Conservation (phyloP, 2,113 vertebrate genomes). For the Clarias magur region DNA sequence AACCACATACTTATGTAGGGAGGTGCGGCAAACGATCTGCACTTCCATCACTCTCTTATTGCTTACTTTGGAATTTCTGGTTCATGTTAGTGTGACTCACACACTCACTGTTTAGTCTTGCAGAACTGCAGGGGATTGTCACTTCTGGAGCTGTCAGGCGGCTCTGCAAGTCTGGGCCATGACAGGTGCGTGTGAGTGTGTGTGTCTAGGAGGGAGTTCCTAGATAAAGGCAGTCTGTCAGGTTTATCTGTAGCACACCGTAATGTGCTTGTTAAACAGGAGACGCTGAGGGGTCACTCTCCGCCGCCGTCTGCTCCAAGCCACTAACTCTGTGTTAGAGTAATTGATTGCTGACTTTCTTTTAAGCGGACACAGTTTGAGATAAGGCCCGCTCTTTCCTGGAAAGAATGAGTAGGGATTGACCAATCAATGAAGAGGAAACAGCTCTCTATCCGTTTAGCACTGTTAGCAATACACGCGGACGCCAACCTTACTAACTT, state of each 20-base stretch:
- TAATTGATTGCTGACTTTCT: constrained; percentile 37
- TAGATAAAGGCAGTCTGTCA: constrained; percentile 35
- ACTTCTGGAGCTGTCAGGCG: constrained; percentile 22
- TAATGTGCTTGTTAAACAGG: constrained; percentile 30
- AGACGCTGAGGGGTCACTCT: constrained; percentile 5
- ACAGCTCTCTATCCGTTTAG: constrained; percentile 4
- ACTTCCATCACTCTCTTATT: neutral
- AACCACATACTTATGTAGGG: constrained; percentile 30
- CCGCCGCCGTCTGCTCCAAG: neutral
- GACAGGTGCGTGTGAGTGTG: constrained; percentile 27
- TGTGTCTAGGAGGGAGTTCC: constrained; percentile 27
- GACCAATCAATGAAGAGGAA: neutral
- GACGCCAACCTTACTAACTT: neutral
- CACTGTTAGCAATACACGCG: neutral
- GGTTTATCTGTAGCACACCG: constrained; percentile 23
- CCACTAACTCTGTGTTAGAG: constrained; percentile 13
- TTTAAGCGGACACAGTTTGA: constrained; percentile 4
- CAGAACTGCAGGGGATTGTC: constrained; percentile 46
- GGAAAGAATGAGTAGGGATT: neutral
- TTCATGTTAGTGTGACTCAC: constrained; percentile 32
- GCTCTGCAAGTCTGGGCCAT: constrained; percentile 28
- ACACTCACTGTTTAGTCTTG: constrained; percentile 35
- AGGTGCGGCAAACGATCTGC: neutral
- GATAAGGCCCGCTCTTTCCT: constrained; percentile 18
- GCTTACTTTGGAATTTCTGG: constrained; percentile 27